phyloP scores from a whole-genome alignment of 2,797 vertebrate genomes.

The Phoebastria nigripes region DNA sequence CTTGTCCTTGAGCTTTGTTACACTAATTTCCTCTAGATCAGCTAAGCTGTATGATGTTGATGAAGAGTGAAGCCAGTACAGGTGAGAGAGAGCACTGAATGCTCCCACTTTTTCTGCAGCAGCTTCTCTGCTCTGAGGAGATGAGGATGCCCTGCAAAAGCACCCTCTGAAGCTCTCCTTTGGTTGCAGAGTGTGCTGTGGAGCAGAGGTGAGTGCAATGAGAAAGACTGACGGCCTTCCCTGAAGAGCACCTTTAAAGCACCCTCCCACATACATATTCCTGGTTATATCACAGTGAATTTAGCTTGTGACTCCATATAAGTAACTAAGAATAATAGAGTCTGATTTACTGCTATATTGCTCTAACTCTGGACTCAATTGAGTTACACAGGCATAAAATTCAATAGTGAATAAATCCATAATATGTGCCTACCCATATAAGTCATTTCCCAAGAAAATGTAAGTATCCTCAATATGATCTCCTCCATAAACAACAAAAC shows the following conservation, averaged over 20 bases:
- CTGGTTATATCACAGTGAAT: conserved; percentile 18
- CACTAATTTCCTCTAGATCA: not conserved
- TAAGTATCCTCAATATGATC: not conserved
- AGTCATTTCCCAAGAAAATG: not conserved
- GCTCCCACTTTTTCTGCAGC: not conserved
- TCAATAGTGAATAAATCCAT: conserved; percentile 43
- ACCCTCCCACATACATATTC: not conserved
- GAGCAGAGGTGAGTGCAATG: not conserved
- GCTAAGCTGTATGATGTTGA: not conserved
- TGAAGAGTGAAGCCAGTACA: not conserved
- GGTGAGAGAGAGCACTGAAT: not conserved
- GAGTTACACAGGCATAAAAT: conserved; percentile 43
- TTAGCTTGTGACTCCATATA: conserved; percentile 6
- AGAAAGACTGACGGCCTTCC: not conserved
- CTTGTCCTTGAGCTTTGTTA: not conserved
- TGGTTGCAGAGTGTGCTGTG: not conserved
- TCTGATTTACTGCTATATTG: conserved; percentile 40
- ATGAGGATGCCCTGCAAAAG: not conserved
- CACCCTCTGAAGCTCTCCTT: not conserved
- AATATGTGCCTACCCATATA: conserved; percentile 6
- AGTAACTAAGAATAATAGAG: conserved; percentile 31
- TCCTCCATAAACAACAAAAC: not conserved
- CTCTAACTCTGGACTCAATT: conserved; percentile 23
- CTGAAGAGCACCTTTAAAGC: not conserved
- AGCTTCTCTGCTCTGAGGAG: not conserved